Evolutionary conservation across 92 coral and sea anemone genomes (phyloP).

Genomic region (Siderastrea siderea): DNA sequence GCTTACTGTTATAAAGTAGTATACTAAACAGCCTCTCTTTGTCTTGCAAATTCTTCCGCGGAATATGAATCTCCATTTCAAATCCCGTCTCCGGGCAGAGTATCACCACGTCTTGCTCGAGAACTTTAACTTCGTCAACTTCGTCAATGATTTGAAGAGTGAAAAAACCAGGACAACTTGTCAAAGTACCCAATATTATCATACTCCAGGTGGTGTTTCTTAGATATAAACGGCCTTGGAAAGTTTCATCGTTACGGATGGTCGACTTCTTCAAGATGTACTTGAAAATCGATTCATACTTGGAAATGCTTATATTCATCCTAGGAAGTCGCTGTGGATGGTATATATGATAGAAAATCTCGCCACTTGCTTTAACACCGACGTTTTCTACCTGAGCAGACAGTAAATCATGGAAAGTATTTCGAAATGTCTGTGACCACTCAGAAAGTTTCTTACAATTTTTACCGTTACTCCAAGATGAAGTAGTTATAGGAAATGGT

Average conservation of each 20-base stretch:
- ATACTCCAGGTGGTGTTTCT: conserved; percentile 55
- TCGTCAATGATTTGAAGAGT: conserved; percentile 73
- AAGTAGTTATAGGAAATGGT: conserved; percentile 63
- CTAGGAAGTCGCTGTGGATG: conserved; percentile 47
- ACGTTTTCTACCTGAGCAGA: conserved; percentile 35
- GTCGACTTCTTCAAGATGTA: conserved; percentile 43
- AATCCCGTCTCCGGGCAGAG: conserved; percentile 68
- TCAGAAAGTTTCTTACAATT: conserved; percentile 56
- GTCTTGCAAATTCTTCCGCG: conserved; percentile 62
- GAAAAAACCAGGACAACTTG: conserved; percentile 70
- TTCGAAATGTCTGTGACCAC: conserved; percentile 55
- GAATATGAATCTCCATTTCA: conserved; percentile 54
- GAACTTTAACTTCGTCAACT: conserved; percentile 51
- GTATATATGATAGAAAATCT: conserved; percentile 48
- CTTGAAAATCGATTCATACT: conserved; percentile 57
- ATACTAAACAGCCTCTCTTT: conserved; percentile 77
- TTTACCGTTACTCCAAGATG: conserved; percentile 55
- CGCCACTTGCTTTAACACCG: conserved; percentile 36
- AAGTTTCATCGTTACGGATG: conserved; percentile 65
- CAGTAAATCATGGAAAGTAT: conserved; percentile 30
- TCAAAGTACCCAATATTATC: conserved; percentile 40
- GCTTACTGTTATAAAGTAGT: conserved; percentile 59
- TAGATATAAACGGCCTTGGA: conserved; percentile 56
- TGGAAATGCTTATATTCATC: conserved; percentile 47
- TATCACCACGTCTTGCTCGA: conserved; percentile 67